These are phyloP conservation scores for Okamejei kenojei DNA, from an alignment of 2,797 vertebrate species.

Conservation along the genomic window DNA sequence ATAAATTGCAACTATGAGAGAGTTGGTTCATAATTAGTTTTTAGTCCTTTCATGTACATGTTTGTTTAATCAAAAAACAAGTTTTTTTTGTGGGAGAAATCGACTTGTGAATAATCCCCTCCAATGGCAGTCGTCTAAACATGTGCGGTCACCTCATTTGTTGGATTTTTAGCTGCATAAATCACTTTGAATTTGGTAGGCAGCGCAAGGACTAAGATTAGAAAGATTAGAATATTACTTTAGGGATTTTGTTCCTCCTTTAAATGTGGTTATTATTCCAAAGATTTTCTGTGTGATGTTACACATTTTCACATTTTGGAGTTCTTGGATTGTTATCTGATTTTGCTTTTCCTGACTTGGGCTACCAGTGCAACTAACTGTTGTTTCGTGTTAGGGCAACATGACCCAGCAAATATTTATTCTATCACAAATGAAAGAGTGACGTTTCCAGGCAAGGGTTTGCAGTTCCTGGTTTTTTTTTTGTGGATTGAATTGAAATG, in stretches of 20 bases:
- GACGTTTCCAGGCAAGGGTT: neutral
- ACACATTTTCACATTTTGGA: slow-evolving; percentile 9
- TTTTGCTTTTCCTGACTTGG: slow-evolving; percentile 22
- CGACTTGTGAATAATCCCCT: neutral
- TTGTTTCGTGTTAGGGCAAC: slow-evolving; percentile 10
- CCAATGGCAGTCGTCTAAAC: neutral
- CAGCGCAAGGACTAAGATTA: neutral
- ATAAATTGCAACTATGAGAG: neutral
- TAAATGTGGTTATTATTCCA: neutral
- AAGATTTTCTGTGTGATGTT: slow-evolving; percentile 18
- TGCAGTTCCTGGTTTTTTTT: neutral
- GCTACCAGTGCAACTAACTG: neutral
- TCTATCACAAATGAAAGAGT: slow-evolving; percentile 21
- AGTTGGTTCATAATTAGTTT: neutral
- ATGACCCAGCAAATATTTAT: slow-evolving; percentile 34
- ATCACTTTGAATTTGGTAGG: neutral
- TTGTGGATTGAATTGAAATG: neutral
- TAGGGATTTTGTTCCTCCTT: neutral
- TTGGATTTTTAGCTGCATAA: neutral
- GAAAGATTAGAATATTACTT: neutral
- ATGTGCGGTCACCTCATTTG: neutral
- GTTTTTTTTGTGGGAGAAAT: slow-evolving; percentile 7
- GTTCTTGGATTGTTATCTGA: slow-evolving; percentile 29
- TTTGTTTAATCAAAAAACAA: neutral
- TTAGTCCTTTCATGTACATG: neutral